Evolutionary conservation across 2,888 invertebrate species (phyloP), one percentile per base, ranked within the genome.

Genomic region (Marasmarcha lunaedactyla): DNA sequence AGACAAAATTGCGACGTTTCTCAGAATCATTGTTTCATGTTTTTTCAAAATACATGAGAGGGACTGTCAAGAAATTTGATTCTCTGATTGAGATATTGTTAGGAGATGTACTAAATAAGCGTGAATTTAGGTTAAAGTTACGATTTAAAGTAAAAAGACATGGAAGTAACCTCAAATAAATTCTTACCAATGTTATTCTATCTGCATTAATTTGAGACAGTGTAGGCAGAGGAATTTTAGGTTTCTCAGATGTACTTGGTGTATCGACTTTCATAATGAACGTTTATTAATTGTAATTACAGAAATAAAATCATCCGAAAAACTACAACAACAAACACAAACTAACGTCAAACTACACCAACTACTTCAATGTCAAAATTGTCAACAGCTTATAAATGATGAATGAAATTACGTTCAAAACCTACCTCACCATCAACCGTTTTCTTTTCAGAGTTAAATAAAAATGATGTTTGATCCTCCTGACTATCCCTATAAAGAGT

Each of bases 131-230:
- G 53, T 20, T 20, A 20, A 20, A 20, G 3, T 20, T 20, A 20
- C 20, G 7, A 7, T 20, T 20, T 20, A 20, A 20, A 20, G 7
- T 20, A 20, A 20, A 20, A 20, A 20, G 7, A 20, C 20, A 20
- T 20, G 20, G 3, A 20, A 5, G 20, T 20, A 20, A 66, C 66
- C 69, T 65, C 48, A 63, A 48, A 46, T 20, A 5, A 20, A 20
- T 20, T 20, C 71, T 69, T 85, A 94, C 94, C 86, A 93, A 90
- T 49, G 95, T 96, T 52, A 97, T 92, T 62, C 91, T 85, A 66
- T 97, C 97, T 1, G 93, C 86, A 71, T 94, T 95, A 40, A 97
- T 94, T 77, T 97, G 96, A 45, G 94, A 92, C 15, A 96, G 89
- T 0, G 96, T 96, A 10, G 91, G 92, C 36, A 90, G 86, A 10